Conservation (phyloP, 2,113 vertebrate species). For the Pachypanchax playfairii region DNA sequence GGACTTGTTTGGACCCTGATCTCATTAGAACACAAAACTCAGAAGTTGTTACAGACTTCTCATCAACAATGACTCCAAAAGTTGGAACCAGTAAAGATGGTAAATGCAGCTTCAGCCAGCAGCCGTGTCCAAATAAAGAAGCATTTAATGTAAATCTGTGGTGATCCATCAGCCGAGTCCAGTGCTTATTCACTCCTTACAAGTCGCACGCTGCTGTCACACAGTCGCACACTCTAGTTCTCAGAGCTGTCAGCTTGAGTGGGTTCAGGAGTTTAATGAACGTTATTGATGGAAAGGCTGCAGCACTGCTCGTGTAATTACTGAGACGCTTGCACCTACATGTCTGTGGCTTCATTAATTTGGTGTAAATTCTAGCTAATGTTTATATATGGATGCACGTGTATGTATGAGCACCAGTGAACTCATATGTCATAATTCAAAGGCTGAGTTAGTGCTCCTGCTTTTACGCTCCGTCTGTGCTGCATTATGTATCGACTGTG, state of each 20-base stretch:
- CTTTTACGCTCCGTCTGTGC: neutral
- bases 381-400: neutral
- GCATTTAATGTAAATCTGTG: slow-evolving; percentile 56
- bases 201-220: slow-evolving; percentile 1
- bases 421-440: slow-evolving; percentile 30
- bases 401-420: neutral
- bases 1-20: too few relatives aligned
- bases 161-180: slow-evolving; percentile 53
- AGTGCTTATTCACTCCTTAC: slow-evolving; percentile 27
- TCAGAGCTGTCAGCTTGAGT: slow-evolving; percentile 33
- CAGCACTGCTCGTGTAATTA: slow-evolving; percentile 58
- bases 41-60: slow-evolving; percentile 2
- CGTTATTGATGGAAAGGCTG: slow-evolving; percentile 63
- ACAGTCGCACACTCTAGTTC: neutral
- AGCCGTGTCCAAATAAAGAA: slow-evolving; percentile 43
- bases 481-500: too few relatives aligned
- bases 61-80: slow-evolving; percentile 11
- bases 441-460: neutral
- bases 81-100: slow-evolving; percentile 9
- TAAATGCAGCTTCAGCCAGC: slow-evolving; percentile 38
- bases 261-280: slow-evolving; percentile 68
- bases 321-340: slow-evolving; percentile 63
- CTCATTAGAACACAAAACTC: too few relatives aligned
- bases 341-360: slow-evolving; percentile 59
- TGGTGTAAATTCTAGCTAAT: slow-evolving; percentile 30